Conservation (phyloP, 2,888 invertebrate genomes). For the Blastobasis lacticolella region DNA sequence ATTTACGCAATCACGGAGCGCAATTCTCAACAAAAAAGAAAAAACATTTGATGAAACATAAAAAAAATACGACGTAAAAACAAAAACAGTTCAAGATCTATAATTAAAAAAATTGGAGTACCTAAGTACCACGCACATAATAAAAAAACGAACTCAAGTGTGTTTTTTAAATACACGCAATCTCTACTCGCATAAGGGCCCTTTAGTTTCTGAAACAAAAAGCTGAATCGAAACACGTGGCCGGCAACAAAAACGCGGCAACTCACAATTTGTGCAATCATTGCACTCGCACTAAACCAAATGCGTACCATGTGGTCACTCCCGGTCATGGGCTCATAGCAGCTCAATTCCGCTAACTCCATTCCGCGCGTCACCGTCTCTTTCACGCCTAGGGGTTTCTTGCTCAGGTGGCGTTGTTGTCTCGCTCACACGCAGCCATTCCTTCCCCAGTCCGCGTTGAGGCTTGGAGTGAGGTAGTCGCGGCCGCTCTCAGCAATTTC, state of each 20-base stretch:
- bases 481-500: slow-evolving; percentile 22
- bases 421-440: slow-evolving; percentile 47
- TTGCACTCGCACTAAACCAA: slow-evolving; percentile 39
- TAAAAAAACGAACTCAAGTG: no score
- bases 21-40: no score
- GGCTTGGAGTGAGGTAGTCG: slow-evolving; percentile 22
- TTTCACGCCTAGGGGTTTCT: slow-evolving; percentile 26
- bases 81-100: no score
- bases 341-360: slow-evolving; percentile 47
- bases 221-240: slow-evolving; percentile 50
- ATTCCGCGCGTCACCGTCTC: slow-evolving; percentile 33
- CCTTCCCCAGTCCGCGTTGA: slow-evolving; percentile 44
- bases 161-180: no score
- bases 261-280: slow-evolving; percentile 59
- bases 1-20: no score
- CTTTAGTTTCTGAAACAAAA: slow-evolving; percentile 30
- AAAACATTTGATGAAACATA: no score
- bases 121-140: no score
- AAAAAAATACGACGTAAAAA: no score
- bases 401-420: slow-evolving; percentile 32
- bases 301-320: slow-evolving; percentile 69
- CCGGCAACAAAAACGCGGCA: slow-evolving; percentile 58
- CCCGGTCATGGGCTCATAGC: slow-evolving; percentile 42
- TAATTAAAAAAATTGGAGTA: no score
- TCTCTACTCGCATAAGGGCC: slow-evolving; percentile 14